Evolutionary conservation across 92 coral and sea anemone species (phyloP), one percentile per base, ranked within the genome.

Genomic region (Plumapathes pennacea): DNA sequence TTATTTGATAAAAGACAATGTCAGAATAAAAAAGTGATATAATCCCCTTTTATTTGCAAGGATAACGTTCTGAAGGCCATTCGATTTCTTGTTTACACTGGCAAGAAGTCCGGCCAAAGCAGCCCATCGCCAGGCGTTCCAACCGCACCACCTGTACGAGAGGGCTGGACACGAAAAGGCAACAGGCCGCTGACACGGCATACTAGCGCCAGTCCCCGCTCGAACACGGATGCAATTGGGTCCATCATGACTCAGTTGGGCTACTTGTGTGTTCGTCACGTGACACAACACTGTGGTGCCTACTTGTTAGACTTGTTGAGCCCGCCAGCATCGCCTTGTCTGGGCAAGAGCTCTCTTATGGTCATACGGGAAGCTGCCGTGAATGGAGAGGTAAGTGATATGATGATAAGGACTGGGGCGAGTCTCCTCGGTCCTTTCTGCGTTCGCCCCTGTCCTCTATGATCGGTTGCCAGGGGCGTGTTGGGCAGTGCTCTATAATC

Each of bases 211-310:
- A 10, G 39, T 5, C 24, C 15, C 21, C 54, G 39, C 54, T 42
- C 22, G 52, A 60, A 60, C 28, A 30, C 67, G 10, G 25, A 23
- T 4, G n/a, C n/a, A n/a, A n/a, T n/a, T n/a, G n/a, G n/a, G n/a
- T n/a, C n/a, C n/a, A n/a, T n/a, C n/a, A n/a, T n/a, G n/a, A n/a
- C n/a, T n/a, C 32, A 62, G 43, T 53, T 77, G 52, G 80, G 83
- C 19, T 53, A 76, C 43, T n/a, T 80, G 70, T 82, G 89, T 56
- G 79, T 77, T 29, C 89, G 86, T 54, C 89, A 87, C 61, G 89
- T 77, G 64, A 54, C 82, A 28, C 76, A 87, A 33, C 74, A 77
- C 72, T 87, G 95, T 51, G 89, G 83, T 38, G 71, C 85, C 5
- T 86, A 81, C 64, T 60, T 87, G 7, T 68, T 87, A 34, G 95